Evolutionary conservation across 2,888 invertebrate genomes (phyloP).

Genomic region (Andrena dorsata): DNA sequence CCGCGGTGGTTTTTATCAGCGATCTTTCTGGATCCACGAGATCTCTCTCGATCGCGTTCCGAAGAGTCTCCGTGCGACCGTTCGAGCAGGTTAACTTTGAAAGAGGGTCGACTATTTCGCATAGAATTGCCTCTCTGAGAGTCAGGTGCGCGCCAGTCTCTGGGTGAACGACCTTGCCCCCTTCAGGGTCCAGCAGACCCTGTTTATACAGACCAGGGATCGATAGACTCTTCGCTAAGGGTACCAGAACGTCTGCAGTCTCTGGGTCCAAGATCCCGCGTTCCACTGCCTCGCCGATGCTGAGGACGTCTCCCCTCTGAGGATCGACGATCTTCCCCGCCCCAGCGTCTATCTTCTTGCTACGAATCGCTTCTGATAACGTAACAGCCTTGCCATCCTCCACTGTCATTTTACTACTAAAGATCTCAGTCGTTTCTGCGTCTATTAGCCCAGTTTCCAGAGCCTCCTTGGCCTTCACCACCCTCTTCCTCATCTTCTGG

Average conservation of each 20-base stretch:
- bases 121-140: conserved; percentile 93
- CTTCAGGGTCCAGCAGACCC: conserved; percentile 92
- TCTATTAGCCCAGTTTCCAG: conserved; percentile 92
- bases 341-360: conserved; percentile 90
- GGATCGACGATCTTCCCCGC: conserved; percentile 94
- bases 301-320: conserved; percentile 91
- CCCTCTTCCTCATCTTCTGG: conserved; percentile 92
- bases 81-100: conserved; percentile 89
- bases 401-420: conserved; percentile 89
- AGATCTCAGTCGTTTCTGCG: conserved; percentile 89
- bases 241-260: conserved; percentile 91
- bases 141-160: conserved; percentile 93
- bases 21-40: conserved; percentile 91
- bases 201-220: conserved; percentile 94
- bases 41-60: conserved; percentile 91
- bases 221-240: conserved; percentile 92
- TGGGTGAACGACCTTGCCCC: conserved; percentile 93
- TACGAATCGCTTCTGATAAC: conserved; percentile 91
- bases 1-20: conserved; percentile 87
- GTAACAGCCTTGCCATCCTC: conserved; percentile 87
- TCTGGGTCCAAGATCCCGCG: conserved; percentile 93
- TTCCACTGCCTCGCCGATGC: conserved; percentile 93
- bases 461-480: conserved; percentile 92
- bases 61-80: conserved; percentile 89
- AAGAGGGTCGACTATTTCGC: conserved; percentile 94